These are phyloP conservation scores for Cossypha caffra DNA, from an alignment of 2,797 vertebrate species.

Conservation along the genomic window DNA sequence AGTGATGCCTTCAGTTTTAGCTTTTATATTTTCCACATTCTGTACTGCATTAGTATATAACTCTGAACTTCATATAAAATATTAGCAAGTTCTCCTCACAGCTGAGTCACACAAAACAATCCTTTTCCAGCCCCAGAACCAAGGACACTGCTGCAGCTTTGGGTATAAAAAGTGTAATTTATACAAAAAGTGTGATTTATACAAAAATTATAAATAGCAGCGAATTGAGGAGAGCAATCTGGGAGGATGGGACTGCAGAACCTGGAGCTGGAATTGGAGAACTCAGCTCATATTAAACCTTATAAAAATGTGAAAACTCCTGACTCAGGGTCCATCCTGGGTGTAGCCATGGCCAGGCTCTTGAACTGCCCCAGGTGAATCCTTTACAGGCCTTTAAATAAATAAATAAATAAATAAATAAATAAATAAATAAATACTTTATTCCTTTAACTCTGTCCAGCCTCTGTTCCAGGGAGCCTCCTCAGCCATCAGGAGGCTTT, in stretches of 20 bases:
- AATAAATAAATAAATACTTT: neutral
- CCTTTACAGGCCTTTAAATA: neutral
- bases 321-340: neutral
- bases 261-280: neutral
- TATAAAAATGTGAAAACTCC: neutral
- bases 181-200: neutral
- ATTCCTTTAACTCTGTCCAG: neutral
- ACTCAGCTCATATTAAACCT: neutral
- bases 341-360: accelerated
- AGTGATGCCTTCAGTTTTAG: neutral
- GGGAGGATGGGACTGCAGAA: neutral
- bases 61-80: neutral
- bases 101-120: neutral
- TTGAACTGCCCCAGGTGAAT: neutral
- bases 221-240: neutral
- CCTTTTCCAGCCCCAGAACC: neutral
- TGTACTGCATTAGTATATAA: accelerated
- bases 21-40: neutral
- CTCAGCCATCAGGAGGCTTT: neutral
- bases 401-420: no score
- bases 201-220: neutral
- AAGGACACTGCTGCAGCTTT: no score
- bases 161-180: no score
- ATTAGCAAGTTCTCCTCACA: neutral
- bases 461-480: neutral